Percentiles rank a stretch among this genome's conserved stretches.
Evolutionary conservation across 2,797 vertebrate genomes (phyloP).

Genomic region (Sarcophilus harrisii): DNA sequence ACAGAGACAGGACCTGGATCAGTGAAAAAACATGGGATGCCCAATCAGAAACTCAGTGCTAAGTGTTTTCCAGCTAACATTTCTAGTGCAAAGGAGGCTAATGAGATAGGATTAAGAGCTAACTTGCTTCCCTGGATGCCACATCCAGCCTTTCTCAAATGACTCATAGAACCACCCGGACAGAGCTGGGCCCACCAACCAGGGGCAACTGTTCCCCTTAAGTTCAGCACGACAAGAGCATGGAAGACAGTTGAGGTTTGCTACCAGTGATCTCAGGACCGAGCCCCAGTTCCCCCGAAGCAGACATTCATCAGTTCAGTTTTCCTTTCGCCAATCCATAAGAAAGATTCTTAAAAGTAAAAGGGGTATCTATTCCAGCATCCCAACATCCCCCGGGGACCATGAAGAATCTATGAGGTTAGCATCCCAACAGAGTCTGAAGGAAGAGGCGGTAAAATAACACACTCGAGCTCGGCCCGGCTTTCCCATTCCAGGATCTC

Average conservation of each 20-base stretch:
- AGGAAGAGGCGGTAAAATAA: neutral
- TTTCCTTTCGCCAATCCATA: neutral
- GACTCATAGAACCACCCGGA: conserved; percentile 47
- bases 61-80: conserved; percentile 74
- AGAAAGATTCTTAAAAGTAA: neutral
- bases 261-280: neutral
- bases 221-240: rapidly evolving
- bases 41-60: conserved; percentile 65
- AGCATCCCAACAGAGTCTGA: conserved; percentile 10
- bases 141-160: conserved; percentile 46
- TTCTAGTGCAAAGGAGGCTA: conserved; percentile 67
- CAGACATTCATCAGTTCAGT: neutral
- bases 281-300: neutral
- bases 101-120: conserved; percentile 66
- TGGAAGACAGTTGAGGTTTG: rapidly evolving
- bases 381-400: neutral
- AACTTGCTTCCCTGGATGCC: conserved; percentile 33
- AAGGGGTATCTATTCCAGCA: neutral
- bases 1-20: neutral
- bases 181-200: neutral
- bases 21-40: conserved; percentile 34
- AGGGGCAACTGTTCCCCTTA: neutral
- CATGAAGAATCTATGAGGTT: neutral
- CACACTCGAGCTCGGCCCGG: neutral
- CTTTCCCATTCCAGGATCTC: neutral